Percentiles rank a stretch among this genome's conserved stretches.
Evolutionary conservation across 1,140 invertebrate genomes (phyloP).

Genomic region (Trichoplusia ni): DNA sequence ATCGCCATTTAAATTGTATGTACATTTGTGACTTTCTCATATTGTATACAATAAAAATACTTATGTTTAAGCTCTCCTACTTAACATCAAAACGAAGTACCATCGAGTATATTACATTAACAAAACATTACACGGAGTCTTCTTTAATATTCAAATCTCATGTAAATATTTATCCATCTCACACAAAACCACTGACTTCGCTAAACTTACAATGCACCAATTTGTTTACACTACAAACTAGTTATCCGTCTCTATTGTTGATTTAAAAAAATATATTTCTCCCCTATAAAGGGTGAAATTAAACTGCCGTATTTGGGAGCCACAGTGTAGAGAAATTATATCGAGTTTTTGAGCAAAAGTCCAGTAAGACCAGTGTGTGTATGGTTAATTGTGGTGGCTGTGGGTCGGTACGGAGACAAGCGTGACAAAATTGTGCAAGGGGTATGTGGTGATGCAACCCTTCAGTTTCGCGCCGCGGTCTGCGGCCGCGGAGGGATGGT

Average conservation of each 20-base stretch:
- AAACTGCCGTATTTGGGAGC: background rate
- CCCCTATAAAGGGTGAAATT: constrained; percentile 48
- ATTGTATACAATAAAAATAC: no score
- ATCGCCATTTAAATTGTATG: no score
- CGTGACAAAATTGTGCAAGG: constrained; percentile 71
- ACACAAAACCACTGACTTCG: constrained; percentile 38
- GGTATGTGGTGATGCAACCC: constrained; percentile 71
- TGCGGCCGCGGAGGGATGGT: constrained; percentile 55
- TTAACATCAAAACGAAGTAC: background rate
- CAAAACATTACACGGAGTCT: background rate
- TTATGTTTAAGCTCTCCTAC: no score
- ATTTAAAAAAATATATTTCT: constrained; percentile 66
- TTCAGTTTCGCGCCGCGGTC: constrained; percentile 63
- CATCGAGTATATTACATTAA: no score
- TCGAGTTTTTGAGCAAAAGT: background rate
- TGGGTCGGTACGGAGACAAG: constrained; percentile 53
- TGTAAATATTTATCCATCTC: constrained; percentile 23
- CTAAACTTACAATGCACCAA: constrained; percentile 58
- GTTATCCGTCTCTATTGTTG: constrained; percentile 68
- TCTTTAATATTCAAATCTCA: constrained; percentile 21
- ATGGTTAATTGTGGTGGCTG: constrained; percentile 44
- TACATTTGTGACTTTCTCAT: no score
- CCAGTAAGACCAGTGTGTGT: background rate
- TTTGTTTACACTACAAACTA: constrained; percentile 77
- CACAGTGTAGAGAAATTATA: constrained; percentile 37